Percentiles rank a stretch among this genome's conserved stretches.
Conservation (phyloP, 2,113 vertebrate genomes). For the Anguilla japonica region DNA sequence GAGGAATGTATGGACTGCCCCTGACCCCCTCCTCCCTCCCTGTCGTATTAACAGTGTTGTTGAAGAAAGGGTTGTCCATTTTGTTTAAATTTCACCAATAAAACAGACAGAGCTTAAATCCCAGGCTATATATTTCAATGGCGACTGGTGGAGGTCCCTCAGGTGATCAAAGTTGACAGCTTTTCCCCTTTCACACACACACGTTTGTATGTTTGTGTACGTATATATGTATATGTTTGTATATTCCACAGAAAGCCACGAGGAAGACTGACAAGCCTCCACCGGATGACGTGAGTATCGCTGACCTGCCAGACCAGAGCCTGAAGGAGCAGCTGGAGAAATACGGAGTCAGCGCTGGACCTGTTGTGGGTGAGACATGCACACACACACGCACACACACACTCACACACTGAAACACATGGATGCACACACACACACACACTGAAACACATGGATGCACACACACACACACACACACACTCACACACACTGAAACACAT, state of each 20-base stretch:
- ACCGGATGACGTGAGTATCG: conserved; percentile 78
- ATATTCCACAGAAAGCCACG: conserved; percentile 83
- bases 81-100: neutral
- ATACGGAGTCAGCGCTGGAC: conserved; percentile 83
- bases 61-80: neutral
- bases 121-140: neutral
- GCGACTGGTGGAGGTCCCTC: neutral
- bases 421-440: neutral
- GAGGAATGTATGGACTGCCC: conserved; percentile 40
- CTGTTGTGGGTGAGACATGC: conserved; percentile 82
- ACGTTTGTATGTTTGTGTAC: no score
- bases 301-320: conserved; percentile 85
- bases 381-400: neutral
- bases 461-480: neutral
- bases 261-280: conserved; percentile 91
- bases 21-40: neutral
- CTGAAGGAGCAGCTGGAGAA: conserved; percentile 83
- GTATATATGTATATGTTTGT: no score
- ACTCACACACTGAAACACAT: neutral
- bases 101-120: neutral
- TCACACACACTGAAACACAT: neutral
- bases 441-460: neutral
- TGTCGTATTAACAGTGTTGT: no score
- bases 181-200: no score
- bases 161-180: neutral